Evolutionary conservation across 2,797 vertebrate genomes (phyloP), one percentile per base, ranked within the genome.

Genomic region (Gymnoscopelus braueri): DNA sequence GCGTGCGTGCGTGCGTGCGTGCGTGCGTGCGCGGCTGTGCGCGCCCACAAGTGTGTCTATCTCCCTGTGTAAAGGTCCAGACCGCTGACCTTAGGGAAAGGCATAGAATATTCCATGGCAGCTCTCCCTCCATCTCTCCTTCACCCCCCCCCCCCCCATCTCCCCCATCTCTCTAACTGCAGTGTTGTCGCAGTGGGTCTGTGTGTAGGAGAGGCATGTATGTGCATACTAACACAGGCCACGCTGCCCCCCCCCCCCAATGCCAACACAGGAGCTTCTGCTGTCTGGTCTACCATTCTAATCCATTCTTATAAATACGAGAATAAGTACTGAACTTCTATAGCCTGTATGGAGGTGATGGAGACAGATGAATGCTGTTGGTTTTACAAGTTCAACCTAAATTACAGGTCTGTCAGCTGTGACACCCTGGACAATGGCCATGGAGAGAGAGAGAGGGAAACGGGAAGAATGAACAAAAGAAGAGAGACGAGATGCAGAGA

Each of bases 351-450:
- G 85, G 85, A 90, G 84, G 83, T 78, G 89, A 91, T 89, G 78
- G 87, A 91, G 90, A 93, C 90, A 90, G 90, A 92, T 93, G 91
- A 88, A 75, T 66, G 75, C 82, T 83, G 88, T 83, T 91, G 86
- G 39, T 44, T 92, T 91, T 90, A 89, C 88, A 91, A 87, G 86
- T 88, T 87, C 75, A 90, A 90, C 83, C 39, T 83, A 82, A 89
- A 88, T 89, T 85, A 81, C 74, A 63, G 63, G 67, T 67, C 80
- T 66, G 87, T 88, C 82, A 83, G 82, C 78, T 80, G 74, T 73
- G 77, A 87, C 84, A 86, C 68, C 73, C 75, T 1, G 11, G 14
- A 65, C 80, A 86, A 85, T 86, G 88, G 84, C 80, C 68, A 73
- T 77, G 71, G 11, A 49, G 15, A 11, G 50, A 39, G 19, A 49